phyloP scores from a whole-genome alignment of 2,113 vertebrate species.

The Erythrolamprus reginae region DNA sequence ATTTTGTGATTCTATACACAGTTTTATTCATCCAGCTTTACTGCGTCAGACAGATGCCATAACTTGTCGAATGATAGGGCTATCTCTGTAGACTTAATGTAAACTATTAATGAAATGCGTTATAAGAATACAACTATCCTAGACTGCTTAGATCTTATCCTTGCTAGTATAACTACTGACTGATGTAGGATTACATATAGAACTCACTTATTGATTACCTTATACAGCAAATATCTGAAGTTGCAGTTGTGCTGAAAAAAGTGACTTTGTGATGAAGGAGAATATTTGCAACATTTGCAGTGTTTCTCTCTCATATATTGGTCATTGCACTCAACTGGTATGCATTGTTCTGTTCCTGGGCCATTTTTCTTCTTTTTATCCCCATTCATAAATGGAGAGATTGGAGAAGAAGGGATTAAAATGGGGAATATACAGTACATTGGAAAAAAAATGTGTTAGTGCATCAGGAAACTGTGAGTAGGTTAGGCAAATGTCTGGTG shows the following conservation, averaged over 20 bases:
- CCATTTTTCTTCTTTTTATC: background rate
- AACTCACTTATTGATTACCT: background rate
- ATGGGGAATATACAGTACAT: background rate
- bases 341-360: background rate
- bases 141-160: background rate
- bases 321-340: background rate
- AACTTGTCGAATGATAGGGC: background rate
- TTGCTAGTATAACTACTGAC: background rate
- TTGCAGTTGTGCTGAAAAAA: background rate
- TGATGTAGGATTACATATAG: background rate
- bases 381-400: background rate
- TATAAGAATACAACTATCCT: background rate
- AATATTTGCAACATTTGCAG: background rate
- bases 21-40: background rate
- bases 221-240: background rate
- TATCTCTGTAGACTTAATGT: background rate
- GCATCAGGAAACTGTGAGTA: background rate
- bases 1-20: background rate
- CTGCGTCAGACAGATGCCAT: background rate
- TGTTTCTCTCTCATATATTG: background rate
- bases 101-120: background rate
- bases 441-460: background rate
- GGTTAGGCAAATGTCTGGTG: background rate
- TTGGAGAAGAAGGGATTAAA: background rate
- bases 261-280: background rate